Conservation (phyloP, 2,888 invertebrate genomes). For the Nemapogon koenigi region DNA sequence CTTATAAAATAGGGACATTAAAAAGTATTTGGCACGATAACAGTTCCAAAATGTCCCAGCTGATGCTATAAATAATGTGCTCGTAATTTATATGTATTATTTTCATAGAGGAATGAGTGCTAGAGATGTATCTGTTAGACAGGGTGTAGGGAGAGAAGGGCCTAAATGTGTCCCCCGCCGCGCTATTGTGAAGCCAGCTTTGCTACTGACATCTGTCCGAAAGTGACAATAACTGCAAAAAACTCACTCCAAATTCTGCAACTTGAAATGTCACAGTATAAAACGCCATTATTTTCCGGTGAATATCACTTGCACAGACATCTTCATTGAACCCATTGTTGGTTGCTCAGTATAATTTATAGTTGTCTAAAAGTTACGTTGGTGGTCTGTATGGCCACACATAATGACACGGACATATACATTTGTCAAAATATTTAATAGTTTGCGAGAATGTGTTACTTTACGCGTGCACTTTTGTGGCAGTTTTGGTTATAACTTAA, state of each 20-base stretch:
- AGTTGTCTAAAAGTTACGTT: constrained; percentile 19
- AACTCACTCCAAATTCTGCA: constrained; percentile 50
- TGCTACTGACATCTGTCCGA: constrained; percentile 61
- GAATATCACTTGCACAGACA: constrained; percentile 34
- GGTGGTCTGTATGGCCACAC: constrained; percentile 37
- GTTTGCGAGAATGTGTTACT: no score
- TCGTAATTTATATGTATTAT: constrained; percentile 53
- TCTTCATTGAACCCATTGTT: constrained; percentile 51
- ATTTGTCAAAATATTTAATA: not conserved
- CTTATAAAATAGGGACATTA: constrained; percentile 58
- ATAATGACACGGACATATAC: not conserved
- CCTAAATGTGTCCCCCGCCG: constrained; percentile 54
- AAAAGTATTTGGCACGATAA: constrained; percentile 60
- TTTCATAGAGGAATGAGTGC: constrained; percentile 51
- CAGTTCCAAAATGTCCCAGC: constrained; percentile 32
- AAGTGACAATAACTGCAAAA: constrained; percentile 61
- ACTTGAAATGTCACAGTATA: constrained; percentile 25
- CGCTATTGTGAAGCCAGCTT: constrained; percentile 50
- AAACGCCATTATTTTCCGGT: constrained; percentile 44
- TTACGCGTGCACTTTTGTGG: no score
- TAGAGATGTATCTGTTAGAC: constrained; percentile 53
- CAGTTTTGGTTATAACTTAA: no score
- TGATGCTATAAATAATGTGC: constrained; percentile 48
- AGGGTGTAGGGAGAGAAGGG: constrained; percentile 39
- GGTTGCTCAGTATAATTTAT: constrained; percentile 50